Evolutionary conservation across 2,113 vertebrate species (phyloP).

Genomic region (Brienomyrus brachyistius): DNA sequence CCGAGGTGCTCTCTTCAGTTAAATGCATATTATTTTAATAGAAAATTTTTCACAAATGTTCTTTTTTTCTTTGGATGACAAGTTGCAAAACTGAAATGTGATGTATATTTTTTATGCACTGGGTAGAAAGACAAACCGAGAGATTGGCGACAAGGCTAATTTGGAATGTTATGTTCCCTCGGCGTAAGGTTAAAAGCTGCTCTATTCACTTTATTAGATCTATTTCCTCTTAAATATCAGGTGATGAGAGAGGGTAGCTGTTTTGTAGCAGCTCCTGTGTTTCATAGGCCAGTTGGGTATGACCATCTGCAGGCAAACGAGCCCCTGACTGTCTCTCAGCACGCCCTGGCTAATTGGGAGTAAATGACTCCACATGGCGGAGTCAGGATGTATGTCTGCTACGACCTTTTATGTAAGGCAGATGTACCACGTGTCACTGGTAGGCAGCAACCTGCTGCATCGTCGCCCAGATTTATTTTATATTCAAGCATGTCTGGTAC

Average conservation of each 20-base stretch:
- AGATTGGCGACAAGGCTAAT: not conserved
- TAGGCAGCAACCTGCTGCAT: not conserved
- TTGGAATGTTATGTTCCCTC: not conserved
- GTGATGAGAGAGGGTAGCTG: not conserved
- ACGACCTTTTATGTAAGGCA: not conserved
- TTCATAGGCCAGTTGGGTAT: not conserved
- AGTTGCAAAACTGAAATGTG: not conserved
- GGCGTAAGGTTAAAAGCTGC: not conserved
- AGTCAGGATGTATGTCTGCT: not conserved
- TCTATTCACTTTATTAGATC: constrained; percentile 24
- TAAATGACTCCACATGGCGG: not conserved
- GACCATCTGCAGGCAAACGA: not conserved
- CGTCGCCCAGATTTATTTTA: not conserved
- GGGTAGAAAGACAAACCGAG: not conserved
- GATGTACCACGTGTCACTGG: not conserved
- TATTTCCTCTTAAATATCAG: constrained; percentile 13
- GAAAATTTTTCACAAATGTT: not conserved
- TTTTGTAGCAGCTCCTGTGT: not conserved
- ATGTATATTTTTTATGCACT: not conserved
- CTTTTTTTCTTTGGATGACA: not conserved
- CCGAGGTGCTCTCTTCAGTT: not conserved
- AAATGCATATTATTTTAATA: not conserved
- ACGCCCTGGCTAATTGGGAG: not conserved
- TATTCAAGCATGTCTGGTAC: not conserved
- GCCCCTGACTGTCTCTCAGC: not conserved